Percentiles rank a stretch among this genome's conserved stretches.
phyloP scores from a whole-genome alignment of 1,140 invertebrate genomes.

The Agrilus planipennis region DNA sequence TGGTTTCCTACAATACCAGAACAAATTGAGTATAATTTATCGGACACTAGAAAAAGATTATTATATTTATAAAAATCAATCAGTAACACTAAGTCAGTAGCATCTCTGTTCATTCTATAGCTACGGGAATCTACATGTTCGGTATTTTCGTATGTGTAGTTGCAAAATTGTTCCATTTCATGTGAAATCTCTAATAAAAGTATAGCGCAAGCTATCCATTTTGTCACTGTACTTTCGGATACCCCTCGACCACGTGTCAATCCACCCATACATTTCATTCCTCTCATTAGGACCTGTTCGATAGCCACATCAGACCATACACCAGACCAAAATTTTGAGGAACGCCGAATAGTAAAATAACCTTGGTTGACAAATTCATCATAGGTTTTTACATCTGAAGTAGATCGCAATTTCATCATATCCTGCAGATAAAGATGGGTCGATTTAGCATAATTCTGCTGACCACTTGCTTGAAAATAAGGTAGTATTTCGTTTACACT shows the following conservation, averaged over 20 bases:
- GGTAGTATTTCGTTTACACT: conserved; percentile 29
- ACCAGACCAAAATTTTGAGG: conserved; percentile 33
- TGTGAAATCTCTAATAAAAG: not conserved
- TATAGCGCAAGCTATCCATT: not conserved
- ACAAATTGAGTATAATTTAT: too few relatives aligned
- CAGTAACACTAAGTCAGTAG: not conserved
- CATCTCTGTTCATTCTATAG: not conserved
- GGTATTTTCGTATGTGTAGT: not conserved
- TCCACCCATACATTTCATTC: conserved; percentile 4
- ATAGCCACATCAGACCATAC: conserved; percentile 33
- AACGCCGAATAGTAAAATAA: conserved; percentile 30
- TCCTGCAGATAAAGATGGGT: conserved; percentile 25
- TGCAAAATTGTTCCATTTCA: not conserved
- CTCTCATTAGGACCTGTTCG: not conserved
- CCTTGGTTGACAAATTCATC: conserved; percentile 8
- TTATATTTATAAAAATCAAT: not conserved
- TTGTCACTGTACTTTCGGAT: not conserved
- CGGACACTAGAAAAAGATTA: too few relatives aligned
- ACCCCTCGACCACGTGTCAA: conserved; percentile 7
- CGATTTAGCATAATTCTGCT: conserved; percentile 27
- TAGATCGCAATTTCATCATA: not conserved
- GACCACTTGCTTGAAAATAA: conserved; percentile 30
- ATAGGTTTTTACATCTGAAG: not conserved
- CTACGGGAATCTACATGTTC: not conserved
- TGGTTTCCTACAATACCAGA: not conserved